phyloP scores from a whole-genome alignment of 2,888 invertebrate genomes.

The Brachypterus glaber region DNA sequence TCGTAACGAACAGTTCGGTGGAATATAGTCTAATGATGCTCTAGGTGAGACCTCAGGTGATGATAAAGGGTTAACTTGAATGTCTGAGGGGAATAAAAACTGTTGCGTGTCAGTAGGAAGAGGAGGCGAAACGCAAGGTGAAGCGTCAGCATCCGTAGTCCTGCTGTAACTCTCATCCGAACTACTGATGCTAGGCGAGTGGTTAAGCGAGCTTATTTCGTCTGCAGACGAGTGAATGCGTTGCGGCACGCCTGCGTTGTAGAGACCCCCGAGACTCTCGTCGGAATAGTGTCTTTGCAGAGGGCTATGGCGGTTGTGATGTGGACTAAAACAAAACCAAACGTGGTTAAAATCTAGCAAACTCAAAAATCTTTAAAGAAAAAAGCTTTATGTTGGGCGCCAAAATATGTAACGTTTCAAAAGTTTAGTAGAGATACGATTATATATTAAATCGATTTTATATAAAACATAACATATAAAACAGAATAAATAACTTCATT shows the following conservation, averaged over 20 bases:
- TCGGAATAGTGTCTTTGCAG: conserved; percentile 58
- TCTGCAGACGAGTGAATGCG: conserved; percentile 71
- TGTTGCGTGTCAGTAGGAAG: conserved; percentile 43
- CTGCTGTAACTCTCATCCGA: conserved; percentile 78
- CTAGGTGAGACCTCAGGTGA: conserved; percentile 39
- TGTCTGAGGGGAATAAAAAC: conserved; percentile 54
- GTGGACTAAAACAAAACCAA: conserved; percentile 32
- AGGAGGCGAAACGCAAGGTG: conserved; percentile 44
- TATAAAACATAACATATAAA: no score
- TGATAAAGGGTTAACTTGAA: conserved; percentile 44
- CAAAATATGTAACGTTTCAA: neutral
- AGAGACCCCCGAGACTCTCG: conserved; percentile 49
- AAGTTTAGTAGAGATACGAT: no score
- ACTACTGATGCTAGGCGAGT: conserved; percentile 73
- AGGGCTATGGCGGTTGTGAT: conserved; percentile 38
- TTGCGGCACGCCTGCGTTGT: conserved; percentile 38
- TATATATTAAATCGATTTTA: no score
- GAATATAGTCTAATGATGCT: conserved; percentile 44
- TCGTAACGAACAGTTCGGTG: conserved; percentile 41
- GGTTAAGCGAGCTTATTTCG: conserved; percentile 70
- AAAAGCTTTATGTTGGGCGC: neutral
- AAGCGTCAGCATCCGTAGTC: conserved; percentile 63
- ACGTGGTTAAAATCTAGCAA: no score
- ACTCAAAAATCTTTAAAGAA: no score
- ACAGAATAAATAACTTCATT: no score